phyloP scores from a whole-genome alignment of 2,113 vertebrate species.

The Sebastes fasciatus region DNA sequence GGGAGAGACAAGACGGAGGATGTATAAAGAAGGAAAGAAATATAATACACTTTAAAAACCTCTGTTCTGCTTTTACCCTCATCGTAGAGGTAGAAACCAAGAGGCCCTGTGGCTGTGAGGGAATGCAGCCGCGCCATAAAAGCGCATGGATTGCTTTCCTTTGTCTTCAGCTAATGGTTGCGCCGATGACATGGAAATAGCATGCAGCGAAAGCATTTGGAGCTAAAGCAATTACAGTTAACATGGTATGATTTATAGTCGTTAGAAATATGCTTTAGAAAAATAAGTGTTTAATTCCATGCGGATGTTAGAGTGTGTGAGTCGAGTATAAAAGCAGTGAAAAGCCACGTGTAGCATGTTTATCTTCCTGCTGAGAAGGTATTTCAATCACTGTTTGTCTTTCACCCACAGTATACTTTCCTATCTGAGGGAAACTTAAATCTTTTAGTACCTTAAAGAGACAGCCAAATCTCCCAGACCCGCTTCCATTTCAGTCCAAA shows the following conservation, averaged over 20 bases:
- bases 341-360: slow-evolving; percentile 26
- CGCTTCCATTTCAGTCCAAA: slow-evolving; percentile 49
- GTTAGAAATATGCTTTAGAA: slow-evolving; percentile 27
- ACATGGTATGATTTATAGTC: slow-evolving; percentile 43
- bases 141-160: slow-evolving; percentile 40
- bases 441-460: slow-evolving; percentile 41
- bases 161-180: slow-evolving; percentile 56
- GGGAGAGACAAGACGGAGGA: slow-evolving; percentile 29
- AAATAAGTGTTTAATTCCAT: slow-evolving; percentile 42
- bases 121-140: slow-evolving; percentile 51
- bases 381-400: slow-evolving; percentile 37
- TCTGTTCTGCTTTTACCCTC: slow-evolving; percentile 27
- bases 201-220: slow-evolving; percentile 45
- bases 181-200: slow-evolving; percentile 51
- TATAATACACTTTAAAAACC: slow-evolving; percentile 49
- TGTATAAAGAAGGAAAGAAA: slow-evolving; percentile 58
- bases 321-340: slow-evolving; percentile 16
- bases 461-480: slow-evolving; percentile 42
- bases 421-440: slow-evolving; percentile 38
- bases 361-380: slow-evolving; percentile 20
- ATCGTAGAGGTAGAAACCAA: slow-evolving; percentile 41
- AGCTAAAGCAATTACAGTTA: slow-evolving; percentile 55
- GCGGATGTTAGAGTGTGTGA: slow-evolving; percentile 11
- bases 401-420: slow-evolving; percentile 42
- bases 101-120: slow-evolving; percentile 42